Base-by-base conservation (phyloP, 2,797 vertebrate species). In the Meriones psammophilus region DNA sequence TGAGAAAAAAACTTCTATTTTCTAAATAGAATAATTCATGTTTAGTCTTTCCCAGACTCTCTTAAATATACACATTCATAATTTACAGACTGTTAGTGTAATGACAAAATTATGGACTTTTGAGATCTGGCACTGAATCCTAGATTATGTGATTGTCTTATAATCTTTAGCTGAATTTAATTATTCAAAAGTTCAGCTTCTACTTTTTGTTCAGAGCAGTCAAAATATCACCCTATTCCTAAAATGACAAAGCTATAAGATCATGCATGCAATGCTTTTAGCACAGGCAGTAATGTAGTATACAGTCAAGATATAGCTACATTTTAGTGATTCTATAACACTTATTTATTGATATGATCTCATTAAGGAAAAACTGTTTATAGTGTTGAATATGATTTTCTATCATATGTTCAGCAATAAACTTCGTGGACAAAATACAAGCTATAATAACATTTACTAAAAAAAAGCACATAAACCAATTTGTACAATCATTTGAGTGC, bases 1-100 rank as follows among this genome's bases (percentile, higher is more conserved):
- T 79, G 42, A 89, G 46, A 39, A n/a, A 93, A 95, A 95, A 95
- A 86, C 42, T 62, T 94, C 42, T 90, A 86, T 96, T 97, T 97
- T 64, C 39, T 86, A 64, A 95, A 56, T 73, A 87, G 68, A 58
- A 87, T 73, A 71, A 71, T 71, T 80, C 78, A 58, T 78, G 33
- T 54, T 92, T 73, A 96, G 54, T 74, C 78, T 64, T n/a, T 56
- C 10, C 30, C 36, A 74, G 68, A 73, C 46, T 71, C 54, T 18
- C 13, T 4, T 22, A 86, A 86, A 50, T 6, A 56, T 22, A 30
- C 17, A 84, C 39, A 66, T 12, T 12, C 15, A 64, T 17, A 66
- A 36, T 87, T 87, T 36, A 71, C 46, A 56, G 33, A 71, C 17
- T 36, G 8, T 36, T n/a, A 56, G 7, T 92, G 26, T 69, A 93